Evolutionary conservation across 2,113 vertebrate species (phyloP), one percentile per base, ranked within the genome.

Genomic region (Eudyptes chrysolophus): DNA sequence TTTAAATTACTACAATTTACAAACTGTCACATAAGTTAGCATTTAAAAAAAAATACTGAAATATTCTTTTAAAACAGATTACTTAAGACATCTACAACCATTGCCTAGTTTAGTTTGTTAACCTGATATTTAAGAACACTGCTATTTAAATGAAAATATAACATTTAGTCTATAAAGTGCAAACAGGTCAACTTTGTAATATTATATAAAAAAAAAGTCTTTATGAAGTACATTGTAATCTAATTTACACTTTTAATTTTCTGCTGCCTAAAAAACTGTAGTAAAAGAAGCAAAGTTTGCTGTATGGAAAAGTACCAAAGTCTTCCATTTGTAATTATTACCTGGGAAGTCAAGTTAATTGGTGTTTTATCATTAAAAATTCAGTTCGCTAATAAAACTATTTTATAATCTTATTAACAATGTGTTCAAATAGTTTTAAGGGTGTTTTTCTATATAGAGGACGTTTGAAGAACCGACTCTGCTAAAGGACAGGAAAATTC

Each of bases 21-120:
- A 40, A 89, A 48, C 3, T 60, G 10, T 34, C 48, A 36, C 0
- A 0, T 40, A 38, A 58, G 3, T 40, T 44, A 30, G 3, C 3
- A 25, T 17, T 84, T 76, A 62, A 32, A 17, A 65, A 80, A 61
- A 42, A 54, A 38, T 54, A 18, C 8, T 46, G 14, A 87, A 66
- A 46, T 32, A 7, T 66, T 60, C 52, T 66, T n/a, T 69, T 19
- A 8, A 40, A 84, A 34, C 3, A 42, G 22, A 13, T 74, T 85
- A 48, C 4, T 74, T 60, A 40, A 86, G 8, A 57, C 16, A 3
- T 24, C 13, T 68, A 21, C 22, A 80, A n/a, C 5, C 17, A 48
- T 21, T 94, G 16, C 3, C 25, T 58, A 12, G 3, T 62, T 72
- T 44, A 25, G 1, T 13, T n/a, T 80, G n/a, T 69, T 78, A 81